These are phyloP conservation scores for Ctenomys sociabilis DNA, from an alignment of 2,113 vertebrate genomes.

Conservation along the genomic window DNA sequence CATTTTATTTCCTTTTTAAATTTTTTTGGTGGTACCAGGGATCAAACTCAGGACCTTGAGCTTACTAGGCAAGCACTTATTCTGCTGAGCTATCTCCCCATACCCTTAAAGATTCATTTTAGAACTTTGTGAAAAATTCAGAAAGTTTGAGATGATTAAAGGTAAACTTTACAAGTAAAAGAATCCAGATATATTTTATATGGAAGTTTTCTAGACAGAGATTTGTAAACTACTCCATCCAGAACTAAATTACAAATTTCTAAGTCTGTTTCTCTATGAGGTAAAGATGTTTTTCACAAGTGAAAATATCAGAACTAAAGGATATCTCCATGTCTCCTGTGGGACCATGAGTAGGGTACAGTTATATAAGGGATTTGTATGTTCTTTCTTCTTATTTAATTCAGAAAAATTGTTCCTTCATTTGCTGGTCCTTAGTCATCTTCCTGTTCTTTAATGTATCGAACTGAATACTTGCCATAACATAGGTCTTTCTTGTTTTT, in stretches of 20 bases:
- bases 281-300: background rate
- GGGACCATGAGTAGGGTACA: rapidly evolving
- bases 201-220: background rate
- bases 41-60: no score
- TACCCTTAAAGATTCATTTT: background rate
- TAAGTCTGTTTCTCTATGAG: background rate
- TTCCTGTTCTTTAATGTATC: background rate
- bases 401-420: background rate
- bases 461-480: background rate
- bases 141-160: conserved; percentile 9
- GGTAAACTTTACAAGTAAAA: background rate
- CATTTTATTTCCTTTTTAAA: background rate
- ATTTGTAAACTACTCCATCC: background rate
- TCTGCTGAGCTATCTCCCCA: no score
- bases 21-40: no score
- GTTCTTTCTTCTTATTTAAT: background rate
- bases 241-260: conserved; percentile 9
- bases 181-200: background rate
- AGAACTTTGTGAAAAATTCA: background rate
- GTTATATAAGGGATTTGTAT: rapidly evolving
- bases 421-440: background rate
- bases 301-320: background rate
- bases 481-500: background rate
- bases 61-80: no score
- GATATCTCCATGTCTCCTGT: rapidly evolving